Evolutionary conservation across 2,888 invertebrate genomes (phyloP), one percentile per base, ranked within the genome.

Genomic region (Cepaea hortensis): DNA sequence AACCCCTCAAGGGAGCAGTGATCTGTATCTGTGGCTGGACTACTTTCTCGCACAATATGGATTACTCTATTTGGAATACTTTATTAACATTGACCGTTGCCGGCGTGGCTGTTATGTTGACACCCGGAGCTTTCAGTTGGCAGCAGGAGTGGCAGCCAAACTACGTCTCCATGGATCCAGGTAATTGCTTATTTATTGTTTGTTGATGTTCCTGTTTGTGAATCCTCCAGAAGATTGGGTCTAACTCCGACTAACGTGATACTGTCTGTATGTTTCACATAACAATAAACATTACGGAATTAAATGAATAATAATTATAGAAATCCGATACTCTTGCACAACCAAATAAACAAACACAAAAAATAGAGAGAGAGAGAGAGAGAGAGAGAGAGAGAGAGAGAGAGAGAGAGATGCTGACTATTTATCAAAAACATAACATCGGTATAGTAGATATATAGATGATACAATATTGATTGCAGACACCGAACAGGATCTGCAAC

Each of bases 131-230:
- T 20, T 50, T 79, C 55, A 55, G 76, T 55, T 85, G 77, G 76
- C 79, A 70, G 15, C n/a, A 65, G 62, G 76, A 65, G 61, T 84
- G 75, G 73, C 35, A n/a, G 23, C 73, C 75, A 20, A 84, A 84
- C 61, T 75, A 76, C 62, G 13, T 84, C n/a, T 84, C 75, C 62
- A 6, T 35, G 65, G 62, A 76, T 35, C 75, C 84, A 76, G 84
- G 76, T 76, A 62, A 46, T 6, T 20, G 15, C 20, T n/a, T 76
- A 11, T 55, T 55, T 55, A 6, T 55, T 55, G 55, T 55, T 55
- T 55, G 55, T 55, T 35, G 35, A 35, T 35, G 35, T 35, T 35
- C 35, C 35, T 35, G 35, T 35, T 35, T 35, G 35, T 35, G 35
- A 35, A 35, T 35, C 35, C 35, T 35, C 35, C 0, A 35, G 35